phyloP scores from a whole-genome alignment of 2,797 vertebrate genomes.

The Acanthurus leucopareius region DNA sequence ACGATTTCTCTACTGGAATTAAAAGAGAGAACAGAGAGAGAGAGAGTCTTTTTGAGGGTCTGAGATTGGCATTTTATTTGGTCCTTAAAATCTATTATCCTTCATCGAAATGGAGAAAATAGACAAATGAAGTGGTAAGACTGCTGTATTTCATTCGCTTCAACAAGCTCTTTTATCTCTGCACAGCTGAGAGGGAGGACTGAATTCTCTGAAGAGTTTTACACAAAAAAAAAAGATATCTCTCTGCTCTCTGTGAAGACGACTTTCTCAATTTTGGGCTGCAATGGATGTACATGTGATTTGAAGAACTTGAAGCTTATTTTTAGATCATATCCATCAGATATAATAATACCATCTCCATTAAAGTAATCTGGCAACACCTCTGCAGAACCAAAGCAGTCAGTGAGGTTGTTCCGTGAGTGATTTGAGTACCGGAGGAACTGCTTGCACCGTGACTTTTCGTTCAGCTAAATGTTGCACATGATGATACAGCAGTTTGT shows the following conservation, averaged over 20 bases:
- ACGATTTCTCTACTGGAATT: background rate
- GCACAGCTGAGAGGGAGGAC: background rate
- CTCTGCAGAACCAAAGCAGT: background rate
- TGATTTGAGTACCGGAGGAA: too few relatives aligned
- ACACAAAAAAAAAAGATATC: background rate
- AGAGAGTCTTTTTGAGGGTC: background rate
- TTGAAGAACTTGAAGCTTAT: background rate
- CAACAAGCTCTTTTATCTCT: background rate
- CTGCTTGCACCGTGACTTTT: background rate
- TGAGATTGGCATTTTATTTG: background rate
- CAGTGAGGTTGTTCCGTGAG: too few relatives aligned
- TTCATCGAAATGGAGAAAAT: constrained; percentile 10
- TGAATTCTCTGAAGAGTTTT: background rate
- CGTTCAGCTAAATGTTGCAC: background rate
- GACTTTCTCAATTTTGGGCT: background rate
- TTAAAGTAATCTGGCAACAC: background rate
- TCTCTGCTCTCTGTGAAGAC: background rate
- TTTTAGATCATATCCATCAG: background rate
- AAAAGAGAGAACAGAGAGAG: background rate
- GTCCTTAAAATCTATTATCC: background rate
- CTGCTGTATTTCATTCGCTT: constrained; percentile 7
- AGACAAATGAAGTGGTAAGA: background rate
- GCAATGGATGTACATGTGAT: background rate
- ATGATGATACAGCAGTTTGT: constrained; percentile 3
- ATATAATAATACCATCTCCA: background rate